Conservation (phyloP, 2,888 invertebrate genomes). For the Zonitis immaculata region DNA sequence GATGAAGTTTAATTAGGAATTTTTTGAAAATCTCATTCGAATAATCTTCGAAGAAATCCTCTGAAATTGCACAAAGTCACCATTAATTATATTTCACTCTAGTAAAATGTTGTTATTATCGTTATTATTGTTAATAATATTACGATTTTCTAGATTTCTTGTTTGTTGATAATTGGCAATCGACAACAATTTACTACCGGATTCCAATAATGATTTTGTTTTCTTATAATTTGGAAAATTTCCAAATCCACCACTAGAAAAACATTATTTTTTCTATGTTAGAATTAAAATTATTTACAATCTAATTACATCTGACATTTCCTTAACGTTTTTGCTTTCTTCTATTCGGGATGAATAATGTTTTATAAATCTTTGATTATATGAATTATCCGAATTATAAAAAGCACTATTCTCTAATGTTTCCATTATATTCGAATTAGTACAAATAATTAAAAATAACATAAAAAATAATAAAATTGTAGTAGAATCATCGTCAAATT, state of each 20-base stretch:
- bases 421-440: too few relatives aligned
- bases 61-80: not conserved
- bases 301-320: not conserved
- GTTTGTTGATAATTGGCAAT: not conserved
- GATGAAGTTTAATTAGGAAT: not conserved
- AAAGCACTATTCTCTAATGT: not conserved
- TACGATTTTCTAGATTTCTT: not conserved
- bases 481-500: not conserved
- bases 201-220: not conserved
- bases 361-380: not conserved
- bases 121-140: not conserved
- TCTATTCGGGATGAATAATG: not conserved
- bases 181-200: not conserved
- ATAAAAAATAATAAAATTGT: not conserved
- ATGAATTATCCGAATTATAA: not conserved
- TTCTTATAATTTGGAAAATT: not conserved
- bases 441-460: not conserved
- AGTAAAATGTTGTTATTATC: too few relatives aligned
- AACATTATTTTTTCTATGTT: not conserved
- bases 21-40: not conserved
- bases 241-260: not conserved
- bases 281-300: not conserved
- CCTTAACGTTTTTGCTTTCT: not conserved
- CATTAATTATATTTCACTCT: too few relatives aligned
- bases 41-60: not conserved